Evolutionary conservation across 2,888 invertebrate species (phyloP).

Genomic region (Drosophila meridiana): DNA sequence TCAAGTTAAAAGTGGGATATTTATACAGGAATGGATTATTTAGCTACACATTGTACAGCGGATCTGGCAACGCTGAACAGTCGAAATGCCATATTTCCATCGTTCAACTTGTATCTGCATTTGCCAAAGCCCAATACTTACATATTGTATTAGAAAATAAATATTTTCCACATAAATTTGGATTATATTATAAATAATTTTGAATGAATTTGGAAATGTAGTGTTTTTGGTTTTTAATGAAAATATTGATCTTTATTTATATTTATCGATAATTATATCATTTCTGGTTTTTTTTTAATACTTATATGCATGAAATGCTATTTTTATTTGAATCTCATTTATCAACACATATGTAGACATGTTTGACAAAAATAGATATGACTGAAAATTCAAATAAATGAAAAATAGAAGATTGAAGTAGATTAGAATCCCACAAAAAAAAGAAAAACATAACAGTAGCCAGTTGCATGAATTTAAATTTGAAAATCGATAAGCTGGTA

Average conservation of each 20-base stretch:
- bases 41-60: neutral
- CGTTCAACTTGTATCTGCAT: neutral
- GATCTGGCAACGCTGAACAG: slow-evolving; percentile 22
- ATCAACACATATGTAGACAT: too few relatives aligned
- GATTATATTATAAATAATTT: neutral
- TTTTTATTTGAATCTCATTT: too few relatives aligned
- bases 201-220: too few relatives aligned
- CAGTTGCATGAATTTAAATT: neutral
- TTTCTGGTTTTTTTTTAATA: neutral
- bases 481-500: neutral
- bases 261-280: too few relatives aligned
- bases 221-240: too few relatives aligned
- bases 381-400: neutral
- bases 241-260: too few relatives aligned
- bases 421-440: too few relatives aligned
- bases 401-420: neutral
- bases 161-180: neutral
- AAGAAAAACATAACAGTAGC: too few relatives aligned
- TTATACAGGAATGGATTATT: slow-evolving; percentile 7
- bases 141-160: neutral
- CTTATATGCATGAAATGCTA: too few relatives aligned
- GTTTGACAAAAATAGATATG: neutral
- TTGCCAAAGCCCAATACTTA: neutral
- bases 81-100: neutral
- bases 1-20: slow-evolving; percentile 18